Evolutionary conservation across 2,888 invertebrate species (phyloP).

Genomic region (Tenodera sinensis): DNA sequence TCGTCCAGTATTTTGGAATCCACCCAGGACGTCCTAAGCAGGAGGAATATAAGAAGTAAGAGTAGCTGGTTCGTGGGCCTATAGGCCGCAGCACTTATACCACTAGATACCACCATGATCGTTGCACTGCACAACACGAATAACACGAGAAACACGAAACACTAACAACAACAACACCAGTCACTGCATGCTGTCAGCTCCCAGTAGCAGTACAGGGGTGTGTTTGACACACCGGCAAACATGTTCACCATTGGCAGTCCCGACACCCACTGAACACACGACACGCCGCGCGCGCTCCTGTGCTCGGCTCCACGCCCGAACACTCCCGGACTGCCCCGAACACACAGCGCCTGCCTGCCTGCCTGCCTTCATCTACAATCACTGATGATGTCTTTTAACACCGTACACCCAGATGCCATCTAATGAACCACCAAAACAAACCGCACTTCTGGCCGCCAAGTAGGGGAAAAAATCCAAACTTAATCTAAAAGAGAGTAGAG

Average conservation of each 20-base stretch:
- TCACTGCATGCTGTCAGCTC: neutral
- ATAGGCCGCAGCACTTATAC: neutral
- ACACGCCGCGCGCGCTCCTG: too few relatives aligned
- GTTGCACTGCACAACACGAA: neutral
- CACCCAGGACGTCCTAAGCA: neutral
- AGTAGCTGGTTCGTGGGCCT: neutral
- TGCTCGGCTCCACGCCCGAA: neutral
- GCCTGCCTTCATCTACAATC: neutral
- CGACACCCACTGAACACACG: neutral
- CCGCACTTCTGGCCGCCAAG: too few relatives aligned
- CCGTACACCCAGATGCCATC: too few relatives aligned
- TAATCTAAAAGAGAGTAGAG: too few relatives aligned
- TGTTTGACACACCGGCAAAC: neutral
- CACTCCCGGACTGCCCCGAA: neutral
- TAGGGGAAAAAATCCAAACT: too few relatives aligned
- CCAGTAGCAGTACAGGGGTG: too few relatives aligned
- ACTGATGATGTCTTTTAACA: neutral
- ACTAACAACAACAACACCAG: neutral
- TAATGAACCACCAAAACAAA: too few relatives aligned
- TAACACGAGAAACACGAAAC: neutral
- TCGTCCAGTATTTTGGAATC: conserved; percentile 19
- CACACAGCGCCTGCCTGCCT: neutral
- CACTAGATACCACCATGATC: neutral
- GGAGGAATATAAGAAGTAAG: neutral
- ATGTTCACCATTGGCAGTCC: neutral